Evolutionary conservation across 2,888 invertebrate genomes (phyloP).

Genomic region (Elmis aenea): DNA sequence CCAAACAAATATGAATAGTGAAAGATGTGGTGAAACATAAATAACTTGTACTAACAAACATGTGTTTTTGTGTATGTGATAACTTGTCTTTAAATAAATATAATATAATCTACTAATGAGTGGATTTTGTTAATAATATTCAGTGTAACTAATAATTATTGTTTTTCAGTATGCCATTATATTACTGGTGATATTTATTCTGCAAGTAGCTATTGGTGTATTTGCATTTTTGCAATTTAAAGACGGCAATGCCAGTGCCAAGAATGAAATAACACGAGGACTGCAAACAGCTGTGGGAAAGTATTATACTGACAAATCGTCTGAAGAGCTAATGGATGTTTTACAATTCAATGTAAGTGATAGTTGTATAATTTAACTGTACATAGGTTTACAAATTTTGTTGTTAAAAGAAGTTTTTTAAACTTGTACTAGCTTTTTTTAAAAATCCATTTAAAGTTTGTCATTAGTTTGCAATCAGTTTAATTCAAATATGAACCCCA

Average conservation of each 20-base stretch:
- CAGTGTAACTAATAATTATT: conserved; percentile 10
- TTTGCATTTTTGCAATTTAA: conserved; percentile 61
- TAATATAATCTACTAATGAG: too few species aligned
- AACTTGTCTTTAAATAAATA: too few species aligned
- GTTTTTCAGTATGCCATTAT: conserved; percentile 65
- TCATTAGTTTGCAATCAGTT: conserved; percentile 2
- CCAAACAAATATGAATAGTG: too few species aligned
- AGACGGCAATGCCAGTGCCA: conserved; percentile 51
- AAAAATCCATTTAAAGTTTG: too few species aligned
- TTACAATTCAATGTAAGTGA: conserved; percentile 56
- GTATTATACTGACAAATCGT: conserved; percentile 43
- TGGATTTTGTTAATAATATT: neutral
- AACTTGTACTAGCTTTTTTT: too few species aligned
- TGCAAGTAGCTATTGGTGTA: conserved; percentile 67
- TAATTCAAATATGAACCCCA: too few species aligned
- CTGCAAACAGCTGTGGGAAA: conserved; percentile 46
- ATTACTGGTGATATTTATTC: conserved; percentile 64
- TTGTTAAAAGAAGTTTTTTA: too few species aligned
- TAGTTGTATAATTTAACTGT: conserved; percentile 1
- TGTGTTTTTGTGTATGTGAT: too few species aligned
- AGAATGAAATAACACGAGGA: conserved; percentile 29
- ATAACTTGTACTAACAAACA: too few species aligned
- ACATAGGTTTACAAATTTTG: neutral
- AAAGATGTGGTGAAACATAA: too few species aligned
- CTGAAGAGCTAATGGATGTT: conserved; percentile 55